These are phyloP conservation scores for Pseudomyrmex cubaensis DNA, from an alignment of 1,140 invertebrate genomes.

Conservation along the genomic window DNA sequence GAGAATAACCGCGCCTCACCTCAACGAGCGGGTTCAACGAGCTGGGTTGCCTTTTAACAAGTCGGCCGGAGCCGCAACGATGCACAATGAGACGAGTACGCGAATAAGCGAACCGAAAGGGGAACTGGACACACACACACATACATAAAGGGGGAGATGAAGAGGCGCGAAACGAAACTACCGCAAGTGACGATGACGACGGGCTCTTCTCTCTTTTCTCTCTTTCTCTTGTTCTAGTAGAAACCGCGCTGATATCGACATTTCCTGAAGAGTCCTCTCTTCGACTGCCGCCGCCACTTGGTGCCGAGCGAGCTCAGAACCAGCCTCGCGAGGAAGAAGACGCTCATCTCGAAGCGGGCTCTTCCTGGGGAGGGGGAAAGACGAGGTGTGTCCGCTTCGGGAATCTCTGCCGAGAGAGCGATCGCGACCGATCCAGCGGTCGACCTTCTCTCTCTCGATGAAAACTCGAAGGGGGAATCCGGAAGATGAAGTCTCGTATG, in stretches of 20 bases:
- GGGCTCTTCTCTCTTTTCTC: too few relatives aligned
- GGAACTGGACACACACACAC: not conserved
- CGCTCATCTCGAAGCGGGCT: slow-evolving; percentile 70
- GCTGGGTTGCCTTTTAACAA: slow-evolving; percentile 39
- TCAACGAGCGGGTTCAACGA: slow-evolving; percentile 40
- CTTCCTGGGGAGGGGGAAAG: not conserved
- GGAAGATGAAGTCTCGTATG: not conserved
- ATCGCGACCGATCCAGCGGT: slow-evolving; percentile 16
- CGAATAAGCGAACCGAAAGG: slow-evolving; percentile 5
- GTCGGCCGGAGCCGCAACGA: slow-evolving; percentile 22
- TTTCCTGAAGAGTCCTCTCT: slow-evolving; percentile 72
- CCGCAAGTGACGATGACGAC: not conserved
- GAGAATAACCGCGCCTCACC: slow-evolving; percentile 49
- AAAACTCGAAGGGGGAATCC: too few relatives aligned
- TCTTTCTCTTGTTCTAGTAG: slow-evolving; percentile 64
- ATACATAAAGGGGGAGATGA: not conserved
- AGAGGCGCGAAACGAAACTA: not conserved
- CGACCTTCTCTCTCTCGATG: not conserved
- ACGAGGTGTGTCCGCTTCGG: not conserved
- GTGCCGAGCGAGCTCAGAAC: slow-evolving; percentile 68
- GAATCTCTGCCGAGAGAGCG: not conserved
- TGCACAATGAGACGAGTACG: slow-evolving; percentile 31
- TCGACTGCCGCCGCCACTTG: slow-evolving; percentile 72
- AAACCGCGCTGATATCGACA: slow-evolving; percentile 78
- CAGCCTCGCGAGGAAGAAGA: slow-evolving; percentile 78